Percentiles rank a stretch among this genome's conserved stretches.
Evolutionary conservation across 2,888 invertebrate species (phyloP).

Genomic region (Amphimallon solstitiale): DNA sequence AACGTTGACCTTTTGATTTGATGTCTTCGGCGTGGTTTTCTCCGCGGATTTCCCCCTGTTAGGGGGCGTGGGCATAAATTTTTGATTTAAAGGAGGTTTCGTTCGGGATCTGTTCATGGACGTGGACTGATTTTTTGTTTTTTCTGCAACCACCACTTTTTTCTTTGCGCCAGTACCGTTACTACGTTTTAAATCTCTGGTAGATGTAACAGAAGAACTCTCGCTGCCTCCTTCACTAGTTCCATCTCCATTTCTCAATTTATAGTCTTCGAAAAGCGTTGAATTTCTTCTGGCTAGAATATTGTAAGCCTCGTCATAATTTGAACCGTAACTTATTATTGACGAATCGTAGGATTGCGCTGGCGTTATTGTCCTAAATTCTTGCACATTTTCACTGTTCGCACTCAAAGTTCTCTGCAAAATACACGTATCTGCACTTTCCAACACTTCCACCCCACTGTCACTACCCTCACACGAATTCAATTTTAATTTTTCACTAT

Average conservation of each 20-base stretch:
- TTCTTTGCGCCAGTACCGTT: constrained; percentile 65
- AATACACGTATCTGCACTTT: constrained; percentile 62
- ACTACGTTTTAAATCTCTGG: constrained; percentile 63
- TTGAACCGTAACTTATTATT: constrained; percentile 80
- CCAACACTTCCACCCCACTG: constrained; percentile 80
- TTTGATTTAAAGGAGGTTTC: constrained; percentile 56
- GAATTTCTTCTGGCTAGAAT: constrained; percentile 62
- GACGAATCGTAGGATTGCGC: constrained; percentile 81
- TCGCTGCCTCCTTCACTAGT: constrained; percentile 81
- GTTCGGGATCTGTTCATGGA: constrained; percentile 46
- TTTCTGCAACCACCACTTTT: constrained; percentile 68
- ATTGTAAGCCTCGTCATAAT: constrained; percentile 71
- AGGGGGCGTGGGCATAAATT: constrained; percentile 66
- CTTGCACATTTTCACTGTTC: constrained; percentile 73
- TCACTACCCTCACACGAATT: constrained; percentile 76
- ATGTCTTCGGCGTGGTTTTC: constrained; percentile 37
- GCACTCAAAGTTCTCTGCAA: constrained; percentile 67
- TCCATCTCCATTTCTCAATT: constrained; percentile 50
- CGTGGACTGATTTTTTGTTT: constrained; percentile 26
- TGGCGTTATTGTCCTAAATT: constrained; percentile 67
- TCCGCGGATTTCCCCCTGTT: constrained; percentile 38
- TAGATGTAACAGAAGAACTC: constrained; percentile 72
- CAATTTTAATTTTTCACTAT: constrained; percentile 41
- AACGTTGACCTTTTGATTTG: constrained; percentile 23
- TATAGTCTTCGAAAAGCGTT: constrained; percentile 59